Conservation (phyloP, 2,113 vertebrate genomes). For the Epinephelus fuscoguttatus region DNA sequence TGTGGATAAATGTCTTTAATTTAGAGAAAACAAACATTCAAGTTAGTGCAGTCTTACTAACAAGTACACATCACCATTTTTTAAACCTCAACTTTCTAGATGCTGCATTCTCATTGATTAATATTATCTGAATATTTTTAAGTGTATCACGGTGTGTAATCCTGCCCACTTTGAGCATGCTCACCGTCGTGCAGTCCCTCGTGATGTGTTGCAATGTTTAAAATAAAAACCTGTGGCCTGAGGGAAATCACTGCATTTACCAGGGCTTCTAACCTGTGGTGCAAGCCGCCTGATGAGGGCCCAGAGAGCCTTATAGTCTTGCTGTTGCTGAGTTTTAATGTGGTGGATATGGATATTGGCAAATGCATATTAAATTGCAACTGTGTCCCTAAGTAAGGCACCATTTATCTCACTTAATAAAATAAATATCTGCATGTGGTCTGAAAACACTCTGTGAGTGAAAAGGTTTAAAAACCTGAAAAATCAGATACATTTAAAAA, state of each 20-base stretch:
- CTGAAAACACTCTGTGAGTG: background rate
- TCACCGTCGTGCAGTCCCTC: background rate
- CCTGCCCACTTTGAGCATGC: background rate
- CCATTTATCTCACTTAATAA: background rate
- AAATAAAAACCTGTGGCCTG: background rate
- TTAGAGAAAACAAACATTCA: background rate
- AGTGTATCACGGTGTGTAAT: background rate
- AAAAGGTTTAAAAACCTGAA: background rate
- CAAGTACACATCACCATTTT: background rate
- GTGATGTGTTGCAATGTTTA: constrained; percentile 15
- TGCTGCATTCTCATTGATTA: background rate
- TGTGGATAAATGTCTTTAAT: background rate
- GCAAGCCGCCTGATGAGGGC: constrained; percentile 1
- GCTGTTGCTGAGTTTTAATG: background rate
- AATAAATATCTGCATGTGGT: background rate
- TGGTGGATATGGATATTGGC: background rate
- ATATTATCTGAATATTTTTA: background rate
- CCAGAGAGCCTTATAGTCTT: background rate
- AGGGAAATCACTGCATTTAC: background rate
- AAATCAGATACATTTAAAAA: background rate
- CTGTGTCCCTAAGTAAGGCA: background rate
- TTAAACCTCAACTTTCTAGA: background rate
- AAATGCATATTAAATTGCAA: background rate
- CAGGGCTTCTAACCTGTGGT: constrained; percentile 17
- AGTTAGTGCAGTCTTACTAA: background rate